Evolutionary conservation across 2,888 invertebrate genomes (phyloP).

Genomic region (Hydrotaea cyrtoneurina): DNA sequence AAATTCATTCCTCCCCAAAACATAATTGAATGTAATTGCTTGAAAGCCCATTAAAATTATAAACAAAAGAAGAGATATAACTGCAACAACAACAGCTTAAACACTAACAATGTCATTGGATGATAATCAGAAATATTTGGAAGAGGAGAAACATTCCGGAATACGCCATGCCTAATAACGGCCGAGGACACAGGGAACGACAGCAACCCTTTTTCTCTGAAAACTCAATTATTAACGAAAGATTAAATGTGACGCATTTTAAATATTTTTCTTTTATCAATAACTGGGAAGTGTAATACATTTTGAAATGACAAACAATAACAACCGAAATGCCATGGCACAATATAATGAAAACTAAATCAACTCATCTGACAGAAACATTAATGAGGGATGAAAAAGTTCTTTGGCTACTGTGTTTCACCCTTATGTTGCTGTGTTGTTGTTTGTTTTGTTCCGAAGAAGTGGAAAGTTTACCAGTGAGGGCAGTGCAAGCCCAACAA

Average conservation of each 20-base stretch:
- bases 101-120: background rate
- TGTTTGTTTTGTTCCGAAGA: too few species aligned
- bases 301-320: background rate
- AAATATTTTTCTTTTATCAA: background rate
- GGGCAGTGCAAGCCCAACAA: too few species aligned
- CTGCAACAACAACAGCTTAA: too few species aligned
- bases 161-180: background rate
- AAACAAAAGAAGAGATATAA: background rate
- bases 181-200: background rate
- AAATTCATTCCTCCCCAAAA: background rate
- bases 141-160: background rate
- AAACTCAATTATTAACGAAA: background rate
- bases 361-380: constrained; percentile 6
- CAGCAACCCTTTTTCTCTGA: background rate
- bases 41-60: background rate
- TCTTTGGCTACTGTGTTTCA: background rate
- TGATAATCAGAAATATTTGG: background rate
- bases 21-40: background rate
- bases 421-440: too few species aligned
- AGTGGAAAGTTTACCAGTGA: too few species aligned
- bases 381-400: background rate
- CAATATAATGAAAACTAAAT: background rate
- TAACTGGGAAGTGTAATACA: background rate
- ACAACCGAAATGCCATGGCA: background rate
- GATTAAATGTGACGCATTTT: background rate